A percentile compares a stretch with the other conserved stretches of the same genome.
phyloP scores from a whole-genome alignment of 1,140 invertebrate species.

The Prorops nasuta region DNA sequence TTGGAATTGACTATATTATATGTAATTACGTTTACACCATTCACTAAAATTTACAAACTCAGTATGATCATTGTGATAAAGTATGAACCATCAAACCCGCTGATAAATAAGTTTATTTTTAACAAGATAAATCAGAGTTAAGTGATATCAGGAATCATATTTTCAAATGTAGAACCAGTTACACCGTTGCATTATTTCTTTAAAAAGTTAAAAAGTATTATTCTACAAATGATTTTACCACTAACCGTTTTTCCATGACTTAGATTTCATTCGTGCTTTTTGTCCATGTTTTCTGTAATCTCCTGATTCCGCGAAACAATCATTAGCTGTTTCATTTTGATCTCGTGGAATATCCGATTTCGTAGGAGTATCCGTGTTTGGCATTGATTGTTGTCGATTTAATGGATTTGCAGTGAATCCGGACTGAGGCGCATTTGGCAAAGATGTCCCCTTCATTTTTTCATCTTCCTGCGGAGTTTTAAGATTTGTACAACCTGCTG shows the following conservation, averaged over 20 bases:
- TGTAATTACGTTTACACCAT: conserved; percentile 26
- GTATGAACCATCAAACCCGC: conserved; percentile 5
- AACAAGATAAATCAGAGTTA: neutral
- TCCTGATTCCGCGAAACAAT: too few species aligned
- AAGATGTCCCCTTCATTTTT: conserved; percentile 5
- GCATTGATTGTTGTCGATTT: conserved; percentile 3
- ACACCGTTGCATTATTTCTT: neutral
- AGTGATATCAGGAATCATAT: neutral
- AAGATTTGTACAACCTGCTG: conserved; percentile 15
- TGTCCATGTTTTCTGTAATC: conserved; percentile 15
- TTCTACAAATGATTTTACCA: neutral
- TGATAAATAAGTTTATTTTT: neutral
- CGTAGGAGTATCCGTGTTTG: conserved; percentile 5
- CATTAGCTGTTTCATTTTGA: neutral
- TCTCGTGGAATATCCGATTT: neutral
- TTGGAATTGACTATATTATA: conserved; percentile 40
- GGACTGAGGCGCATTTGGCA: neutral
- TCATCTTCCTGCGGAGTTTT: neutral
- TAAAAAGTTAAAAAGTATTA: neutral
- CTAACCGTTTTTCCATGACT: conserved; percentile 18
- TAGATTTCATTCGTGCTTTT: conserved; percentile 21
- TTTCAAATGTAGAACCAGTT: neutral
- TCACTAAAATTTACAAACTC: conserved; percentile 19
- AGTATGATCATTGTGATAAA: conserved; percentile 4
- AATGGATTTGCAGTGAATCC: neutral